Base-by-base conservation (phyloP, 2,113 vertebrate species). In the Erythrocebus patas region DNA sequence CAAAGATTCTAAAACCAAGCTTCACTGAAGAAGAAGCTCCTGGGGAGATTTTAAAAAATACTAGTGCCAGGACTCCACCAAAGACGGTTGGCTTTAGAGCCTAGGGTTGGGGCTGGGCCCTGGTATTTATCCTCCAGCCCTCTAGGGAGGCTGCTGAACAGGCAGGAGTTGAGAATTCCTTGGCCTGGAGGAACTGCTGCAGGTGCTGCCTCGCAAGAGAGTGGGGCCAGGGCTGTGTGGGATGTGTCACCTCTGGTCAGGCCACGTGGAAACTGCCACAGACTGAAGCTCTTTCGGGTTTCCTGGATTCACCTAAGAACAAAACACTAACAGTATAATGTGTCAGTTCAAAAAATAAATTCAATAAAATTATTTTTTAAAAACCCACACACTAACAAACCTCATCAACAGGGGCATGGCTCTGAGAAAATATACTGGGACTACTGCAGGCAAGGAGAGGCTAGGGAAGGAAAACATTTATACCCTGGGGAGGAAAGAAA, bases 31-130 rank as follows among this genome's bases (percentile, higher is more conserved):
- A 61, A 2, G 35, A 61, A 2, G 38, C 17, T 20, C 35, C 40
- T 18, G 14, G 40, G 4, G 4, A 79, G 32, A 18, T 72, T 66
- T 40, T 4, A 30, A 38, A 59, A 50, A 32, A 32, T 5, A n/a
- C 35, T 0, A 9, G 32, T 8, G n/a, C n/a, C 6, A 66, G 30
- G n/a, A 4, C n/a, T 68, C 35, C 8, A 6, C 30, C 7, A 16
- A 50, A 75, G 52, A 61, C 8, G 30, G 6, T 55, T 55, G 50
- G 12, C n/a, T 25, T 40, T 27, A 82, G 22, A 30, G 16, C 14
- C 43, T 48, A 30, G 75, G 22, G 12, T 57, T 12, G 43, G 40
- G 61, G 5, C 30, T 10, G 9, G 45, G 45, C n/a, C 23, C 50
- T 3, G 2, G 8, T 12, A 5, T n/a, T 59, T 14, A 48, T 18